These are phyloP conservation scores for Drosophila greeni DNA, from an alignment of 2,888 invertebrate species.

Conservation along the genomic window DNA sequence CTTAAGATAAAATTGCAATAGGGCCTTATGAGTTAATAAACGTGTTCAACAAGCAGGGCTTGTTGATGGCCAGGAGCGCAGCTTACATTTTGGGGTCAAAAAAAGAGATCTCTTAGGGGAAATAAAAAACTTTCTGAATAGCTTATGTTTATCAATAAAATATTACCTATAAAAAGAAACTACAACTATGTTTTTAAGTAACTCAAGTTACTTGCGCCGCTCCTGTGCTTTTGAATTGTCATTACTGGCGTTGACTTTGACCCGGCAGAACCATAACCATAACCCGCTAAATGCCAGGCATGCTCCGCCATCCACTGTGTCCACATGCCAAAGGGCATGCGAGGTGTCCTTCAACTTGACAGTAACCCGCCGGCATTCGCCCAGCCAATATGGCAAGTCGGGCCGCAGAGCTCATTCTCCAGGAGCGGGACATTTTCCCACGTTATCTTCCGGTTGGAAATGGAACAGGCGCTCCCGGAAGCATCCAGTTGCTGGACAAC, in stretches of 20 bases:
- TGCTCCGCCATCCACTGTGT: conserved; percentile 12
- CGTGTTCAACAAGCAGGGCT: conserved; percentile 24
- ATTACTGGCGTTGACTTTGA: conserved; percentile 14
- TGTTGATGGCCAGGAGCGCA: conserved; percentile 33
- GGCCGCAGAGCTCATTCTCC: conserved; percentile 50
- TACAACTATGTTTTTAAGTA: accelerated
- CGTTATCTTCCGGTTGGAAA: not conserved
- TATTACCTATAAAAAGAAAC: too few relatives aligned
- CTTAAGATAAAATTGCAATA: conserved; percentile 54
- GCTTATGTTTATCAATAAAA: accelerated
- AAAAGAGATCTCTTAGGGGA: too few relatives aligned
- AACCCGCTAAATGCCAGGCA: conserved; percentile 12
- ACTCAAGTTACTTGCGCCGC: not conserved
- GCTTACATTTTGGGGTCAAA: not conserved
- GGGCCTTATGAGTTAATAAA: conserved; percentile 61
- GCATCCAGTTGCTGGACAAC: conserved; percentile 38
- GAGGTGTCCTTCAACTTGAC: conserved; percentile 30
- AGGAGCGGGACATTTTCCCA: not conserved
- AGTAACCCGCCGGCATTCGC: conserved; percentile 47
- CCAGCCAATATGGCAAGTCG: conserved; percentile 44
- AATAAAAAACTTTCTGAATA: not conserved
- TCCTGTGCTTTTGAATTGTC: conserved; percentile 7
- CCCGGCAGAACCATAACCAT: not conserved
- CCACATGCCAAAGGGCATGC: conserved; percentile 18
- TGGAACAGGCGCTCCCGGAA: not conserved